Evolutionary conservation across 35 echinoderm and acorn worm genomes (phyloP).

Genomic region (Ophioderma brevispina): DNA sequence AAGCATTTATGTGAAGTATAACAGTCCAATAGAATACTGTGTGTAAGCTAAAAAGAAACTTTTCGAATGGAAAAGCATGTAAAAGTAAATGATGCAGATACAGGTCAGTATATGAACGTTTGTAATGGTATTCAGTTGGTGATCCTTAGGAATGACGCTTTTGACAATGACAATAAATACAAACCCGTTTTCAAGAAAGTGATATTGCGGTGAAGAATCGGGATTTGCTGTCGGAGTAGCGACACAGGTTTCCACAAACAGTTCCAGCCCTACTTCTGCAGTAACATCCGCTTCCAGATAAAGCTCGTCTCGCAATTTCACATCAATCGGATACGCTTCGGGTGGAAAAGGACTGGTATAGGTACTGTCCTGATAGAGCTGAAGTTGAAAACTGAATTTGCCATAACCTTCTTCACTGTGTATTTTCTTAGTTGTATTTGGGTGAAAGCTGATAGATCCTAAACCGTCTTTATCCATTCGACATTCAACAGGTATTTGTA

Average conservation of each 20-base stretch:
- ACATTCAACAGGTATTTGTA: slow-evolving; percentile 6
- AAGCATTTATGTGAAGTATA: too few species aligned
- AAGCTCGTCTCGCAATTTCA: background rate
- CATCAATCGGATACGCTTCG: background rate
- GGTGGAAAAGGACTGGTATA: background rate
- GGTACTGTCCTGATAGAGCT: background rate
- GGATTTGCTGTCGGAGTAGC: background rate
- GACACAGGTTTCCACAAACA: slow-evolving; percentile 15
- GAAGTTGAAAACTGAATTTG: background rate
- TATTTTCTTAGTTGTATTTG: background rate
- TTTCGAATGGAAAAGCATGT: background rate
- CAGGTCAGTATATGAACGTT: background rate
- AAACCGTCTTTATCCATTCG: background rate
- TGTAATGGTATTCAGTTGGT: background rate
- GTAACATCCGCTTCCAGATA: background rate
- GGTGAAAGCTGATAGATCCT: background rate
- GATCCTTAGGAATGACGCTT: background rate
- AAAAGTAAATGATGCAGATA: background rate
- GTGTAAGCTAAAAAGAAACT: too few species aligned
- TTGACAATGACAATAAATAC: background rate
- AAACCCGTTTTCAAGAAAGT: slow-evolving; percentile 19
- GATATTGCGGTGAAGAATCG: background rate
- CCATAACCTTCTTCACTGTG: background rate
- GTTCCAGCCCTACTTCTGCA: background rate
- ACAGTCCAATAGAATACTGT: too few species aligned